These are phyloP conservation scores for Griposia aprilina DNA, from an alignment of 2,888 invertebrate species.

Conservation along the genomic window DNA sequence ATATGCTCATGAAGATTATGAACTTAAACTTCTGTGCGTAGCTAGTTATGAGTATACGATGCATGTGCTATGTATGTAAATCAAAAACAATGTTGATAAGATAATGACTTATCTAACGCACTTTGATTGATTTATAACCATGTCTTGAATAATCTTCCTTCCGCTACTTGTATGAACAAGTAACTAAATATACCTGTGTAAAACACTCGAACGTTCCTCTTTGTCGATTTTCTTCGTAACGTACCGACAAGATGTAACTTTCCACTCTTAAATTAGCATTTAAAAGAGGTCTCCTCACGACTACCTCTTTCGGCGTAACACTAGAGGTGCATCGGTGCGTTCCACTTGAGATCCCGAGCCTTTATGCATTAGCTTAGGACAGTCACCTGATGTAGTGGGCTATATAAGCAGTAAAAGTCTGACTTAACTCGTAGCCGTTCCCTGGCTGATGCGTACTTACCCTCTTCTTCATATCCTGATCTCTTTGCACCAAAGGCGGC, in stretches of 20 bases:
- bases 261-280: not conserved
- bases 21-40: not conserved
- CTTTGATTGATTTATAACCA: conserved; percentile 40
- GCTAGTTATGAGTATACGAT: not conserved
- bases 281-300: not conserved
- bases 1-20: conserved; percentile 16
- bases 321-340: not conserved
- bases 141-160: not conserved
- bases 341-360: not conserved
- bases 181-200: not conserved
- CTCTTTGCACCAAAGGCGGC: not conserved
- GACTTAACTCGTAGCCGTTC: not conserved
- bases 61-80: conserved; percentile 16
- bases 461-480: not conserved
- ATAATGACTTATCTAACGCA: conserved; percentile 5
- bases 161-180: not conserved
- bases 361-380: not conserved
- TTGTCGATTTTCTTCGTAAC: not conserved
- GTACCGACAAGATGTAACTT: too few relatives aligned
- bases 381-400: too few relatives aligned
- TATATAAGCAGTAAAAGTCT: not conserved
- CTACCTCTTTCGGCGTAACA: not conserved
- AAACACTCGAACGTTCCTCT: not conserved
- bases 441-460: not conserved
- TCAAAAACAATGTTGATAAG: conserved; percentile 43